Percentiles rank a stretch among this genome's conserved stretches.
phyloP scores from a whole-genome alignment of 2,113 vertebrate species.

The Eublepharis macularius region DNA sequence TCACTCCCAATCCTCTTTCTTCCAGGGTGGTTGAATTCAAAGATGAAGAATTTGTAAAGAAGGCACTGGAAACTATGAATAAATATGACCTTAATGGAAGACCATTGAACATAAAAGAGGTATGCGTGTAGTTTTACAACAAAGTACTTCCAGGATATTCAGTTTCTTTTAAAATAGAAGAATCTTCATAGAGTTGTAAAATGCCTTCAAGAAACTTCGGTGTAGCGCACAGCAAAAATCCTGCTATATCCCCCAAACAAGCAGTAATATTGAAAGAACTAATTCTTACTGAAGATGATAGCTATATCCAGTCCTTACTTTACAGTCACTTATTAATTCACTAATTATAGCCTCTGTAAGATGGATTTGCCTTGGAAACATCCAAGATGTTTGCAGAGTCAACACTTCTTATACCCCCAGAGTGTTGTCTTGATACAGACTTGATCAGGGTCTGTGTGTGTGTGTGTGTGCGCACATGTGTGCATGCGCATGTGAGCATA shows the following conservation, averaged over 20 bases:
- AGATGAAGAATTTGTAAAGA: constrained; percentile 98
- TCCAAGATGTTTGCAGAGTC: not conserved
- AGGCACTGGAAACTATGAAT: constrained; percentile 95
- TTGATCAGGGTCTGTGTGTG: not conserved
- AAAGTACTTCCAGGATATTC: not conserved
- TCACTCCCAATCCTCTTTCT: constrained; percentile 47
- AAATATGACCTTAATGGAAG: constrained; percentile 95
- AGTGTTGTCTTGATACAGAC: not conserved
- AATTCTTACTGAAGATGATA: not conserved
- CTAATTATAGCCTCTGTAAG: not conserved
- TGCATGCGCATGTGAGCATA: not conserved
- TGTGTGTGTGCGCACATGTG: no score
- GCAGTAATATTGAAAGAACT: not conserved
- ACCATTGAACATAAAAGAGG: constrained; percentile 97
- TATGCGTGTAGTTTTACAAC: constrained; percentile 62
- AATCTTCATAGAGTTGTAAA: not conserved
- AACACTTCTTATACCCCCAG: not conserved
- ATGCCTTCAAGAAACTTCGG: not conserved
- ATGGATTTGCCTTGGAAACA: not conserved
- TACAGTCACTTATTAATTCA: not conserved
- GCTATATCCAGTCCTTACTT: not conserved
- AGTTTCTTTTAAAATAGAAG: not conserved
- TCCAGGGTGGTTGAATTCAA: constrained; percentile 98
- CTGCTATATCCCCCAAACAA: not conserved
- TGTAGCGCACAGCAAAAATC: not conserved